These are phyloP conservation scores for Eurystomus gularis DNA, from an alignment of 2,113 vertebrate genomes.

Conservation along the genomic window DNA sequence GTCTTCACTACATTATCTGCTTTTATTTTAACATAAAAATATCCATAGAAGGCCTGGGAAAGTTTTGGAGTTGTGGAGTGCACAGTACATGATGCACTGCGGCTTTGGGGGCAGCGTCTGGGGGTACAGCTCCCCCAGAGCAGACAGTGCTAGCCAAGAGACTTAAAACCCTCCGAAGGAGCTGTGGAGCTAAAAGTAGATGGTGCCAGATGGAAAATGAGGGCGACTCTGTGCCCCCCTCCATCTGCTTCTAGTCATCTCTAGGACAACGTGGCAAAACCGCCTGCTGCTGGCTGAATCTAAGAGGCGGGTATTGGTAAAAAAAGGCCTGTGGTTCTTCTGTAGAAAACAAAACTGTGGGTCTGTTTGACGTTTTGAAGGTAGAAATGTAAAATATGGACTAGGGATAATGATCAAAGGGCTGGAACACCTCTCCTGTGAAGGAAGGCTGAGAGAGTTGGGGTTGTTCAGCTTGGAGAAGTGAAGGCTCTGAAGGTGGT, in stretches of 20 bases:
- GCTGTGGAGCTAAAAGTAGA: constrained; percentile 24
- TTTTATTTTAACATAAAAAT: background rate
- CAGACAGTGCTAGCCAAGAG: background rate
- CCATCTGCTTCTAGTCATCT: constrained; percentile 40
- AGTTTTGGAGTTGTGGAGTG: background rate
- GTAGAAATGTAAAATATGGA: no score
- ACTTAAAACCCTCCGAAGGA: background rate
- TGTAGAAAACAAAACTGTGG: fast-evolving
- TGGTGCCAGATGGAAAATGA: constrained; percentile 35
- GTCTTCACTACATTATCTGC: background rate
- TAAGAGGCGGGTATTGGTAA: background rate
- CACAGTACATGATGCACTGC: background rate
- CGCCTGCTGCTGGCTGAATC: background rate
- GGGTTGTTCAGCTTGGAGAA: background rate
- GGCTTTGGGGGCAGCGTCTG: background rate
- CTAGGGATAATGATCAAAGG: background rate
- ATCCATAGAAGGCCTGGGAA: background rate
- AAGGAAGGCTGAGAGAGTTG: background rate
- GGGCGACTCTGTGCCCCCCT: background rate
- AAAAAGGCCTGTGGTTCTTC: background rate
- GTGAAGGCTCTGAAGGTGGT: background rate
- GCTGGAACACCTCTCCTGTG: background rate
- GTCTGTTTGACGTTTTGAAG: background rate
- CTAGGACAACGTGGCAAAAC: background rate
- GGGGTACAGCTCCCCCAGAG: background rate